Evolutionary conservation across 2,888 invertebrate species (phyloP).

Genomic region (Drosophila macrothrix): DNA sequence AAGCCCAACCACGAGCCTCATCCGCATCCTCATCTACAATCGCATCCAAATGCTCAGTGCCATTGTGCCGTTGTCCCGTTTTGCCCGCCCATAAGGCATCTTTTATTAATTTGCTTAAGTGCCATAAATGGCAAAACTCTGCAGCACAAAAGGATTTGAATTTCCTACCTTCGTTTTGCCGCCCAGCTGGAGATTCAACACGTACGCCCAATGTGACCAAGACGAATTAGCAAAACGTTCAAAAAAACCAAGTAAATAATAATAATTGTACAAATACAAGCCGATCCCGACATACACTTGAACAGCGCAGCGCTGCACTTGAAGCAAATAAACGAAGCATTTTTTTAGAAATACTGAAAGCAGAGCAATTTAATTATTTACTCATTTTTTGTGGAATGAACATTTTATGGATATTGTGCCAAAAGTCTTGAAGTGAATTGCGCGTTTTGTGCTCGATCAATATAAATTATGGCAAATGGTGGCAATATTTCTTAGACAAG

Average conservation of each 20-base stretch:
- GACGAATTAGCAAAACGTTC: slow-evolving; percentile 68
- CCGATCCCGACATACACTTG: slow-evolving; percentile 26
- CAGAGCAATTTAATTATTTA: neutral
- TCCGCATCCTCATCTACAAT: neutral
- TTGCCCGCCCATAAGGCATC: slow-evolving; percentile 55
- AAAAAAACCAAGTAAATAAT: slow-evolving; percentile 9
- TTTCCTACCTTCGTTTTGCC: slow-evolving; percentile 52
- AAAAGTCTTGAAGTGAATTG: neutral
- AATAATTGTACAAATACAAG: neutral
- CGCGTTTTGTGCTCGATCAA: neutral
- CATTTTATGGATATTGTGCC: neutral
- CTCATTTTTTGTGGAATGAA: neutral
- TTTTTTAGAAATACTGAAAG: neutral
- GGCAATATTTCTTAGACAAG: neutral
- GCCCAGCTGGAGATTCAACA: slow-evolving; percentile 74
- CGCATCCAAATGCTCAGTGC: slow-evolving; percentile 10
- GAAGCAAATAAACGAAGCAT: neutral
- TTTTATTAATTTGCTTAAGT: slow-evolving; percentile 81
- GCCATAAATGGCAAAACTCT: slow-evolving; percentile 69
- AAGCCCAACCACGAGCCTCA: slow-evolving; percentile 2
- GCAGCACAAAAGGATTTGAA: slow-evolving; percentile 66
- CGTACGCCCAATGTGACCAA: slow-evolving; percentile 65
- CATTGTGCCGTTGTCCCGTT: slow-evolving; percentile 40
- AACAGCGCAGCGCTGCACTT: slow-evolving; percentile 5
- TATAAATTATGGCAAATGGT: neutral